Evolutionary conservation across 2,113 vertebrate genomes (phyloP), one percentile per base, ranked within the genome.

Genomic region (Eolophus roseicapilla): DNA sequence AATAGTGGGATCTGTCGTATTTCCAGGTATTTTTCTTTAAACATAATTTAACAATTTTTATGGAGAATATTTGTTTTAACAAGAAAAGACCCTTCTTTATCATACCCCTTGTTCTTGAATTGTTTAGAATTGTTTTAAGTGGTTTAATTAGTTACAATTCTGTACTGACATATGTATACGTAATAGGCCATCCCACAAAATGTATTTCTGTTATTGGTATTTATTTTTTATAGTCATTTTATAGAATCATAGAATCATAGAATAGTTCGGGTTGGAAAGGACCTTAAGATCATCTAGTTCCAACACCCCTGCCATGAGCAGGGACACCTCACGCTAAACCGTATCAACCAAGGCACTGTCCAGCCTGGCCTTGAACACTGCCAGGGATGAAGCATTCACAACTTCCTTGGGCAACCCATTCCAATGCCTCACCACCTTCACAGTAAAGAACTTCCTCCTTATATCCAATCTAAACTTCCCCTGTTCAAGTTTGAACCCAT

Each of bases 11-110:
- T 98, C 96, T 18, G 8, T 84, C 29, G 1, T 44, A 76, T 91
- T 90, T 88, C 95, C 97, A 96, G 96, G 93, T 97, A 96, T 64
- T 81, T 43, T 79, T 68, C 79, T 82, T 79, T 23, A 87, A 81
- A 82, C 6, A 39, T 20, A 16, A 53, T 52, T 4, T 39, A 74
- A 49, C 2, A 55, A 49, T 31, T 78, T 64, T 35, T n/a, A 59
- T 7, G 52, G 35, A 79, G 62, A 70, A 20, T 75, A 75, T 5
- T 76, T 59, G 20, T 59, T 47, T 55, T 69, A 14, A 15, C 27
- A 81, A 75, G 29, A 49, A 91, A 83, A 77, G 21, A 23, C 5
- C 4, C 9, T 53, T 82, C 8, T 88, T 90, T 90, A 83, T 69
- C 25, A 44, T 71, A 35, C 74, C 3, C 2, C 41, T 50, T 86